Evolutionary conservation across 2,888 invertebrate species (phyloP).

Genomic region (Ectropis crepuscularia): DNA sequence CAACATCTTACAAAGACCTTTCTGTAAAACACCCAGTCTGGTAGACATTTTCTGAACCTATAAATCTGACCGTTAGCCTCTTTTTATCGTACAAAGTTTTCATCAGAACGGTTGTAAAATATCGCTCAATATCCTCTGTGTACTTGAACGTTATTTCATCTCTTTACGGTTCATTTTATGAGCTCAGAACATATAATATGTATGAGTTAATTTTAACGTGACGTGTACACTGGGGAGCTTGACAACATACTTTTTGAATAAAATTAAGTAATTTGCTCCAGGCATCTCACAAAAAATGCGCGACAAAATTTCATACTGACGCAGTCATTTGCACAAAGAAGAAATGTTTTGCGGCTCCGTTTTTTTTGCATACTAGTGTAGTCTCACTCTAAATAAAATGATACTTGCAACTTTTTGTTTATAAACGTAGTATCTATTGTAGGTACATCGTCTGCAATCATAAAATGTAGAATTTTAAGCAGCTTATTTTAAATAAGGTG

Average conservation of each 20-base stretch:
- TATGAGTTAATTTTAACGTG: not conserved
- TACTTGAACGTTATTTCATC: constrained; percentile 23
- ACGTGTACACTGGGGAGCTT: not conserved
- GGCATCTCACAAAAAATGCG: not conserved
- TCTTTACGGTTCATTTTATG: constrained; percentile 35
- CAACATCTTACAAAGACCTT: not conserved
- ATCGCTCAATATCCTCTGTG: constrained; percentile 13
- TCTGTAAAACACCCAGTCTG: not conserved
- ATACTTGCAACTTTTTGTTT: constrained; percentile 5
- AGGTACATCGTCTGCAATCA: constrained; percentile 13
- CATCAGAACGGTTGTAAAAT: constrained; percentile 16
- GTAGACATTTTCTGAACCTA: constrained; percentile 4
- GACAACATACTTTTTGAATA: not conserved
- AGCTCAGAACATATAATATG: constrained; percentile 17
- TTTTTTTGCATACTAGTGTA: constrained; percentile 8
- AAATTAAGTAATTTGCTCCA: not conserved
- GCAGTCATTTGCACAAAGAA: not conserved
- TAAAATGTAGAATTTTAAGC: constrained; percentile 8
- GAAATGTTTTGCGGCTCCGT: not conserved
- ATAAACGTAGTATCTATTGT: not conserved
- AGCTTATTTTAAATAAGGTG: not conserved
- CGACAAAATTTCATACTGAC: not conserved
- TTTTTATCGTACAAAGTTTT: constrained; percentile 21
- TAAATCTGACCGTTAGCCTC: constrained; percentile 15
- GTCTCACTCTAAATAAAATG: constrained; percentile 17